phyloP scores from a whole-genome alignment of 2,113 vertebrate species.

The Tachysurus vachellii region DNA sequence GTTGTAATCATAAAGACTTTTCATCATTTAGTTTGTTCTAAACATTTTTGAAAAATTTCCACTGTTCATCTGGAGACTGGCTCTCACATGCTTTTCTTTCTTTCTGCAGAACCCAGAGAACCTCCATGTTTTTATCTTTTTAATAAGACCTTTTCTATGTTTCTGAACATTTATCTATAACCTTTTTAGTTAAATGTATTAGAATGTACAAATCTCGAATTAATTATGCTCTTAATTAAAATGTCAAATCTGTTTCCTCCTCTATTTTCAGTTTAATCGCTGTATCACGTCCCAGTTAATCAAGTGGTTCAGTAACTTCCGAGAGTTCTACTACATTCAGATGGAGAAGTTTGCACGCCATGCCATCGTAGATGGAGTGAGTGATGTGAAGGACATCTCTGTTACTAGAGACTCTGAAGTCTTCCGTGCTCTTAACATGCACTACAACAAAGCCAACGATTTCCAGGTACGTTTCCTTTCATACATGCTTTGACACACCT shows the following conservation, averaged over 20 bases:
- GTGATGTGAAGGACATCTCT: constrained; percentile 75
- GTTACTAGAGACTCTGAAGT: constrained; percentile 88
- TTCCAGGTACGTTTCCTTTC: constrained; percentile 80
- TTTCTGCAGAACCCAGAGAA: background rate
- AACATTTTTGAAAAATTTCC: background rate
- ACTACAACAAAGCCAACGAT: constrained; percentile 96
- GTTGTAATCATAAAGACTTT: background rate
- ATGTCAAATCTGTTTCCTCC: background rate
- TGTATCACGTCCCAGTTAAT: constrained; percentile 97
- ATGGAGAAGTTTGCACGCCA: constrained; percentile 97
- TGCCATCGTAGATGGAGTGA: constrained; percentile 82
- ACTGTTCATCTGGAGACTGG: background rate
- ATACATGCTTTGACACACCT: background rate
- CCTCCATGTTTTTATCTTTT: background rate
- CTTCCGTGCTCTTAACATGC: constrained; percentile 88
- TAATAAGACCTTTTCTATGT: background rate
- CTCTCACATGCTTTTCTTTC: background rate
- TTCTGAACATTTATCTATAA: background rate
- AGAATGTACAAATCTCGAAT: background rate
- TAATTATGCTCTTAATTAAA: background rate
- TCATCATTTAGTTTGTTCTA: background rate
- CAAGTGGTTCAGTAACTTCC: constrained; percentile 99
- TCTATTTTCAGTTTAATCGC: constrained; percentile 86
- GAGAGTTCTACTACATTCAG: constrained; percentile 98
- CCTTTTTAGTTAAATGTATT: background rate